phyloP scores from a whole-genome alignment of 1,140 invertebrate species.

The Philopotamus ludificatus region DNA sequence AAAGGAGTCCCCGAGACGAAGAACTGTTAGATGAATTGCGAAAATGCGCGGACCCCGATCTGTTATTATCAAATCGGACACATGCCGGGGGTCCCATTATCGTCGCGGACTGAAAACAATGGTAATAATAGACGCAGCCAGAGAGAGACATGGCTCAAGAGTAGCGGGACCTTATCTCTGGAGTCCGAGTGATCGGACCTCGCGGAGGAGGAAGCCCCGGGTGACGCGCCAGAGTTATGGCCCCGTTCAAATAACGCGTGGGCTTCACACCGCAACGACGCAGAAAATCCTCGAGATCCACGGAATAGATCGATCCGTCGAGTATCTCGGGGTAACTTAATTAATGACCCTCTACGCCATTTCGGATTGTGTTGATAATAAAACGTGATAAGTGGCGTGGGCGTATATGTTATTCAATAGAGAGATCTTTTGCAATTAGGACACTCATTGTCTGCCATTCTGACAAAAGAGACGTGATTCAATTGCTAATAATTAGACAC shows the following conservation, averaged over 20 bases:
- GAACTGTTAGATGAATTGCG: slow-evolving; percentile 32
- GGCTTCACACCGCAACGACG: not conserved
- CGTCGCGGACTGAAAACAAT: not conserved
- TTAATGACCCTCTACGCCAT: too few species aligned
- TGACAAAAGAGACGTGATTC: too few species aligned
- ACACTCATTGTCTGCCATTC: too few species aligned
- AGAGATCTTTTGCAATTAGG: too few species aligned
- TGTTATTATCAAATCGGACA: slow-evolving; percentile 33
- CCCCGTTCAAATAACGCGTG: not conserved
- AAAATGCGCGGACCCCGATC: slow-evolving; percentile 16
- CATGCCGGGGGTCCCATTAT: not conserved
- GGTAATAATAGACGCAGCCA: too few species aligned
- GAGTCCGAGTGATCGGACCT: not conserved
- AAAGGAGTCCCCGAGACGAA: slow-evolving; percentile 18
- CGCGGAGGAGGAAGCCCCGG: not conserved
- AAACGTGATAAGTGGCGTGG: too few species aligned
- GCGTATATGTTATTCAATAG: too few species aligned
- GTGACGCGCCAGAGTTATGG: not conserved
- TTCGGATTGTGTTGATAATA: too few species aligned
- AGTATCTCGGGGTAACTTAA: too few species aligned
- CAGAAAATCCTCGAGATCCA: not conserved
- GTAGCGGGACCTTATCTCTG: not conserved
- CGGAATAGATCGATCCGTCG: too few species aligned
- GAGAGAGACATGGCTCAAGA: not conserved
- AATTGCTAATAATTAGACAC: too few species aligned